These are phyloP conservation scores for Microplitis mediator DNA, from an alignment of 1,140 invertebrate genomes.

Conservation along the genomic window DNA sequence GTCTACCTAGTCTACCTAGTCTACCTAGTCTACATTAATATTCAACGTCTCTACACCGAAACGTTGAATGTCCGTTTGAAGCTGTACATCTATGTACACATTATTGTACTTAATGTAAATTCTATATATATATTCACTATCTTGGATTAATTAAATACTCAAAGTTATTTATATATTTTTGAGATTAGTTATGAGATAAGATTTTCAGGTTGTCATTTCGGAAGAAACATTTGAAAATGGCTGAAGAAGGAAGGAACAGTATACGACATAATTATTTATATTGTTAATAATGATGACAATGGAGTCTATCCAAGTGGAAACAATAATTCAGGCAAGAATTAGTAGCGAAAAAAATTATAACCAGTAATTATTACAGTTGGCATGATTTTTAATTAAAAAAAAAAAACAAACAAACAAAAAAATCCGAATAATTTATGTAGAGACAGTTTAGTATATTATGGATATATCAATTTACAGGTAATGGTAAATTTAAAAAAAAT, in stretches of 20 bases:
- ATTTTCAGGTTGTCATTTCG: slow-evolving; percentile 9
- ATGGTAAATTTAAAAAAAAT: too few relatives aligned
- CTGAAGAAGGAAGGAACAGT: not conserved
- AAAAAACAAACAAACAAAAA: too few relatives aligned
- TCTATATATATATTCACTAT: too few relatives aligned
- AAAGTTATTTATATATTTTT: not conserved
- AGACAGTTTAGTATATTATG: too few relatives aligned
- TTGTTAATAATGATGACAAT: not conserved
- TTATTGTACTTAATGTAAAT: not conserved
- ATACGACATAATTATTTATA: too few relatives aligned
- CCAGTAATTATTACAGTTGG: not conserved
- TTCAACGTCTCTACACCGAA: slow-evolving; percentile 6
- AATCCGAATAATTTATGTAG: too few relatives aligned
- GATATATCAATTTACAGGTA: too few relatives aligned
- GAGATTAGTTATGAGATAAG: not conserved
- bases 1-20: too few relatives aligned
- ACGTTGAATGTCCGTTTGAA: slow-evolving; percentile 4
- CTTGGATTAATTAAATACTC: not conserved
- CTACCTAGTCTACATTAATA: slow-evolving; percentile 10
- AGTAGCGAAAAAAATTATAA: not conserved
- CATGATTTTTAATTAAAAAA: not conserved
- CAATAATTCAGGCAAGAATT: slow-evolving; percentile 12
- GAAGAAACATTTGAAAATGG: not conserved
- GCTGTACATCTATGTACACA: not conserved
- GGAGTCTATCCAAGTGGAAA: not conserved